Evolutionary conservation across 2,797 vertebrate genomes (phyloP).

Genomic region (Eulemur albifrons): DNA sequence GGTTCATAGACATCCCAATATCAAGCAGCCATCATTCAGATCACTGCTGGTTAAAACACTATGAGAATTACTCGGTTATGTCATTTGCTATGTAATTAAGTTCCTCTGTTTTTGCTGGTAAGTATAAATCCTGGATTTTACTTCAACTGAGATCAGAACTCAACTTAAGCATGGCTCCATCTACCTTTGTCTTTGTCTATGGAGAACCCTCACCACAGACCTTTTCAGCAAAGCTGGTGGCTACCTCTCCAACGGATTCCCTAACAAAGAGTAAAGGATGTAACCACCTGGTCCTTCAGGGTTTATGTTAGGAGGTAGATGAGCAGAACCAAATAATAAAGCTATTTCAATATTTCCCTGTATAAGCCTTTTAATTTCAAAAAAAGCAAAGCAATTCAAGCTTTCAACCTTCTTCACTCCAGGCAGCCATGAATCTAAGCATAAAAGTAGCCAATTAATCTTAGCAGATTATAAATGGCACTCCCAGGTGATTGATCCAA

Average conservation of each 20-base stretch:
- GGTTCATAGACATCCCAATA: background rate
- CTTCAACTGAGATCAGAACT: background rate
- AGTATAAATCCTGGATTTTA: background rate
- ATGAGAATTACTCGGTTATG: background rate
- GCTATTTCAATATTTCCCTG: background rate
- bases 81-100: background rate
- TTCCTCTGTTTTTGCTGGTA: background rate
- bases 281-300: background rate
- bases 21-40: background rate
- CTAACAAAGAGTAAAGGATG: accelerated
- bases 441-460: background rate
- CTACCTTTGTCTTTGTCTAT: background rate
- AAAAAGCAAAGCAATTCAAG: background rate
- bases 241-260: background rate
- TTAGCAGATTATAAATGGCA: background rate
- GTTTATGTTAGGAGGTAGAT: background rate
- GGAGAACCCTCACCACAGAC: background rate
- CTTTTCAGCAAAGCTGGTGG: background rate
- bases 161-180: background rate
- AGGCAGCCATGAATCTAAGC: background rate
- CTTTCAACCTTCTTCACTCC: background rate
- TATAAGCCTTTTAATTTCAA: background rate
- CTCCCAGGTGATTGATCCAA: background rate
- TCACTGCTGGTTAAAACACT: background rate
- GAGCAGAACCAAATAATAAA: background rate